phyloP scores from a whole-genome alignment of 1,140 invertebrate genomes.

The Leptinotarsa defecta region DNA sequence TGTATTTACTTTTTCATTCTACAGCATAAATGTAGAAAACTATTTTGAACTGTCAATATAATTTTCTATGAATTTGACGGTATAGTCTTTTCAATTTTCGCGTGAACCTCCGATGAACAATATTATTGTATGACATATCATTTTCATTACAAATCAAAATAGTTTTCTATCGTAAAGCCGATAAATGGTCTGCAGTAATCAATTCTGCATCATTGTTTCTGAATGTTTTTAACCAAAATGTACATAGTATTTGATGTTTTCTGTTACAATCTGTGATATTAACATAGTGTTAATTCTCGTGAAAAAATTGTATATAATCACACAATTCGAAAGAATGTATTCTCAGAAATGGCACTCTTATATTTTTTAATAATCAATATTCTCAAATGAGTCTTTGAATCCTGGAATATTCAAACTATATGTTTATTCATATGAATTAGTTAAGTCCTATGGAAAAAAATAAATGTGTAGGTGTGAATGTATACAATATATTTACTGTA shows the following conservation, averaged over 20 bases:
- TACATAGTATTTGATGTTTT: constrained; percentile 27
- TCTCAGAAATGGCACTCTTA: constrained; percentile 1
- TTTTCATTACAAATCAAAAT: constrained; percentile 24
- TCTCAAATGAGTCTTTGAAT: not conserved
- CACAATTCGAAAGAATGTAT: constrained; percentile 11
- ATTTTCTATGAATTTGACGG: too few relatives aligned
- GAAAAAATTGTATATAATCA: constrained; percentile 17
- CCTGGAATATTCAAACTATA: not conserved
- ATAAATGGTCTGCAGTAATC: constrained; percentile 7
- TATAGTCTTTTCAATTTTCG: too few relatives aligned
- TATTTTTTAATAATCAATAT: constrained; percentile 16
- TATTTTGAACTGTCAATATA: not conserved
- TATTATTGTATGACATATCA: constrained; percentile 14
- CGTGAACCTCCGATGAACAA: not conserved
- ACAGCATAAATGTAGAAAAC: not conserved
- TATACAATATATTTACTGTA: constrained; percentile 35
- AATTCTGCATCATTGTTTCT: constrained; percentile 16
- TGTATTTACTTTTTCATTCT: not conserved
- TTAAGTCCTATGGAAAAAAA: not conserved
- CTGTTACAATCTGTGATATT: constrained; percentile 39
- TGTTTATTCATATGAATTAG: not conserved
- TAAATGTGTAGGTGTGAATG: constrained; percentile 29
- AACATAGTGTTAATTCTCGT: constrained; percentile 26
- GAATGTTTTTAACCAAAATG: constrained; percentile 21
- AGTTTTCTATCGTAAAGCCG: constrained; percentile 16